Conservation (phyloP, 2,113 vertebrate species). For the Ctenodactylus gundi region DNA sequence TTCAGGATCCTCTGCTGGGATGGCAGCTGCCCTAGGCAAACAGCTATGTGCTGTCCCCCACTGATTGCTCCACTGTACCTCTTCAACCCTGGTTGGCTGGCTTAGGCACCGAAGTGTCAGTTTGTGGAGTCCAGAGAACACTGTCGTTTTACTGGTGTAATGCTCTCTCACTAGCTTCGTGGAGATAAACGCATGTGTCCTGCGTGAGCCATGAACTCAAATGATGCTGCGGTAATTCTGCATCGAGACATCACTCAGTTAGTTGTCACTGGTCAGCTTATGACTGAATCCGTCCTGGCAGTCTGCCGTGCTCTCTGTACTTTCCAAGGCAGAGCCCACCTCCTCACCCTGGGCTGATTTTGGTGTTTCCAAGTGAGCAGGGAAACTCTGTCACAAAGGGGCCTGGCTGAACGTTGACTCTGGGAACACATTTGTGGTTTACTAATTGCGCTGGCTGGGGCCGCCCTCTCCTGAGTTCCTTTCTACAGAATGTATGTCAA, state of each 20-base stretch:
- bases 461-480: neutral
- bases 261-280: neutral
- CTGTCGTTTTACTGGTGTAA: neutral
- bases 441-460: neutral
- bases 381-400: neutral
- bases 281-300: neutral
- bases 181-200: neutral
- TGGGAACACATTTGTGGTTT: neutral
- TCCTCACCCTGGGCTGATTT: too few relatives aligned
- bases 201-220: neutral
- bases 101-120: neutral
- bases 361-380: neutral
- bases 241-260: neutral
- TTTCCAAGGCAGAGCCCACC: constrained; percentile 18
- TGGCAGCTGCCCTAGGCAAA: neutral
- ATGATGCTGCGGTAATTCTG: neutral
- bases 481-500: constrained; percentile 17
- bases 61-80: neutral
- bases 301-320: neutral
- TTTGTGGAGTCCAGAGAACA: constrained; percentile 29
- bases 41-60: too few relatives aligned
- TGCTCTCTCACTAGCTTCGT: neutral
- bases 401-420: neutral
- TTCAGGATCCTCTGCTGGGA: neutral
- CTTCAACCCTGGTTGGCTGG: neutral